phyloP scores from a whole-genome alignment of 2,888 invertebrate species.

The Papilio gigon region DNA sequence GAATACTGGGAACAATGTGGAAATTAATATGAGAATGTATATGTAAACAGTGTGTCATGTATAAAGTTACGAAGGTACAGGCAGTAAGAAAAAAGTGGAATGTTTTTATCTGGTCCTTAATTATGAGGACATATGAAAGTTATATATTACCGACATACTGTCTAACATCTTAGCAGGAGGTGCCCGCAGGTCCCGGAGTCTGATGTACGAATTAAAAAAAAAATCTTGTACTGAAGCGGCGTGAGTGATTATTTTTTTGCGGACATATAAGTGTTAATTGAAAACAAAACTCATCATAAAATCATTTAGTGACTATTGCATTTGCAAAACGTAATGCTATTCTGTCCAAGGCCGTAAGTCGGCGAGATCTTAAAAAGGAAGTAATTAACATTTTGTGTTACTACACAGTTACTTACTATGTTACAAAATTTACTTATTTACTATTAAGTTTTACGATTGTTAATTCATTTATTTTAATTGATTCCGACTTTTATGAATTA shows the following conservation, averaged over 20 bases:
- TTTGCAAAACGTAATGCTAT: slow-evolving; percentile 18
- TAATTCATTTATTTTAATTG: background rate
- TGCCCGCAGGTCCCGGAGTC: too few relatives aligned
- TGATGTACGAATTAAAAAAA: too few relatives aligned
- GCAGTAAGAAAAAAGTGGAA: too few relatives aligned
- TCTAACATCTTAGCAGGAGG: too few relatives aligned
- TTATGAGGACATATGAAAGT: too few relatives aligned
- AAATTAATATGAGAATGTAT: too few relatives aligned
- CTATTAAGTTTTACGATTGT: background rate
- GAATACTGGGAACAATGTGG: too few relatives aligned
- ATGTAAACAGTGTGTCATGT: too few relatives aligned
- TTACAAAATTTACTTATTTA: background rate
- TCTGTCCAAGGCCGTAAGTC: slow-evolving; percentile 13
- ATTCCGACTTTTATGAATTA: too few relatives aligned
- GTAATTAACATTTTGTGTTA: background rate
- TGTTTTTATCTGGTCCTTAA: too few relatives aligned
- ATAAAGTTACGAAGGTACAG: too few relatives aligned
- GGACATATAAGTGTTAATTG: background rate
- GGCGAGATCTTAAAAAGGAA: slow-evolving; percentile 23
- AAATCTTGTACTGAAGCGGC: background rate
- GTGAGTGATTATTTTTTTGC: slow-evolving; percentile 28
- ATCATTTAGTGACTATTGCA: slow-evolving; percentile 31
- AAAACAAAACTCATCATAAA: slow-evolving; percentile 8
- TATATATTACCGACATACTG: too few relatives aligned
- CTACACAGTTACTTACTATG: background rate